These are phyloP conservation scores for Drosophila hamatofila DNA, from an alignment of 2,888 invertebrate species.

Conservation along the genomic window DNA sequence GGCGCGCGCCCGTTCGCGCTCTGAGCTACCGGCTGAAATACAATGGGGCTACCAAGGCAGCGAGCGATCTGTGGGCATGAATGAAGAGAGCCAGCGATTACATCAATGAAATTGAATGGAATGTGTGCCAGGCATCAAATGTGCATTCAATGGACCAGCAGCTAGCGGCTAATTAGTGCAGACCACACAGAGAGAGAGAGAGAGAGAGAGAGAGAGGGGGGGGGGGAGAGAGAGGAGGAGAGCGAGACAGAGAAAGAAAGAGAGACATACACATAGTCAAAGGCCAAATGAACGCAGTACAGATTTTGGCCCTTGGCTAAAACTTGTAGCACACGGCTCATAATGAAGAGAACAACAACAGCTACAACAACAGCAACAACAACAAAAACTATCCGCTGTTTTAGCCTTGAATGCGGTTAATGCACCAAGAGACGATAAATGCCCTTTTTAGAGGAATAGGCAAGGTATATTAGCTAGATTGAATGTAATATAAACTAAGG, in stretches of 20 bases:
- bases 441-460: neutral
- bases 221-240: neutral
- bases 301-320: slow-evolving; percentile 66
- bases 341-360: slow-evolving; percentile 35
- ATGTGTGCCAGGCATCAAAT: slow-evolving; percentile 75
- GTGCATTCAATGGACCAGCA: slow-evolving; percentile 64
- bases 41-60: slow-evolving; percentile 40
- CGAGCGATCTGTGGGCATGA: slow-evolving; percentile 51
- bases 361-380: slow-evolving; percentile 29
- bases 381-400: slow-evolving; percentile 18
- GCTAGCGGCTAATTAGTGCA: slow-evolving; percentile 65
- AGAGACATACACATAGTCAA: slow-evolving; percentile 57
- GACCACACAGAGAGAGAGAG: slow-evolving; percentile 60
- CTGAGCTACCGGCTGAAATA: slow-evolving; percentile 47
- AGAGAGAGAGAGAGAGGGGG: neutral
- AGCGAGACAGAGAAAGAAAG: neutral
- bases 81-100: slow-evolving; percentile 59
- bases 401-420: slow-evolving; percentile 64
- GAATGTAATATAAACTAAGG: too few species aligned
- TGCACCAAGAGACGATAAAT: slow-evolving; percentile 44
- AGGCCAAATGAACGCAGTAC: slow-evolving; percentile 19
- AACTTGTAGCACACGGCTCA: slow-evolving; percentile 52
- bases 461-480: slow-evolving; percentile 37
- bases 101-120: slow-evolving; percentile 80
- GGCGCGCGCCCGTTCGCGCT: slow-evolving; percentile 32